Evolutionary conservation across 2,888 invertebrate species (phyloP).

Genomic region (Mythimna vitellina): DNA sequence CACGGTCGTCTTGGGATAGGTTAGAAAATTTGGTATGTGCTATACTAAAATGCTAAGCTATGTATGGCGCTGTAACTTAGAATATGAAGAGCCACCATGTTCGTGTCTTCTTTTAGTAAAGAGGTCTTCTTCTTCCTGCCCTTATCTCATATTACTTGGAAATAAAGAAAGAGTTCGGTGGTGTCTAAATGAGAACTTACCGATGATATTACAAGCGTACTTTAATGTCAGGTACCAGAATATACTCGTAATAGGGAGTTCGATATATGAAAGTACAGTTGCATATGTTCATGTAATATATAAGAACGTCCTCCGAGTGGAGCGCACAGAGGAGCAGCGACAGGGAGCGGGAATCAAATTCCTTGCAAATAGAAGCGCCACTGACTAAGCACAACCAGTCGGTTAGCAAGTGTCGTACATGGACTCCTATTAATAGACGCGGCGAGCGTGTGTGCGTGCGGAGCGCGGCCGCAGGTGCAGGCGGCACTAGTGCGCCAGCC

Average conservation of each 20-base stretch:
- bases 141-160: too few species aligned
- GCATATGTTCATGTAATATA: constrained; percentile 5
- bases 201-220: neutral
- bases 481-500: constrained; percentile 57
- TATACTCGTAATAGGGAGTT: neutral
- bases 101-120: too few species aligned
- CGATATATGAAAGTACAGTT: neutral
- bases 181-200: neutral
- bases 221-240: constrained; percentile 2
- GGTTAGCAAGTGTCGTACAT: constrained; percentile 62
- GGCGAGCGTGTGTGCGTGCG: constrained; percentile 31
- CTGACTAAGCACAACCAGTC: constrained; percentile 67
- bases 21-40: neutral
- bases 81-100: neutral
- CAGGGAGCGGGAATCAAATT: constrained; percentile 55
- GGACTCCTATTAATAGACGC: constrained; percentile 65
- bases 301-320: neutral
- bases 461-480: constrained; percentile 64
- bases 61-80: neutral
- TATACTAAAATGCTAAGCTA: neutral
- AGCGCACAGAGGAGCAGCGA: constrained; percentile 21
- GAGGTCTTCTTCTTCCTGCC: too few species aligned
- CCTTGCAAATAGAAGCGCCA: constrained; percentile 63
- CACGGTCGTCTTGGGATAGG: neutral
- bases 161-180: too few species aligned